Conservation (phyloP, 2,797 vertebrate genomes). For the Falco cherrug region DNA sequence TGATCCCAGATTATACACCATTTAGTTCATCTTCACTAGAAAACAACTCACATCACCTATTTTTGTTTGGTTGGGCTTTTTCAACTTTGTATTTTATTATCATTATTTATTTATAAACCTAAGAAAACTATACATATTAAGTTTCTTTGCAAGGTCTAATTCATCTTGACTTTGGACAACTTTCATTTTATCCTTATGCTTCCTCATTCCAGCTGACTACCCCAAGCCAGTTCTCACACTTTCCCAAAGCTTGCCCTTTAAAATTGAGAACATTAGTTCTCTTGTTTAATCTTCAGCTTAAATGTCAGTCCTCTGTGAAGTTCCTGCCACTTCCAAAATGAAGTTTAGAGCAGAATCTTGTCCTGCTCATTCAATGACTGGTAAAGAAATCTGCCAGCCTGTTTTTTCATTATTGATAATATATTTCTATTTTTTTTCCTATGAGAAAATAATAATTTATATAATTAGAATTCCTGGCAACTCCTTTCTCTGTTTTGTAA, state of each 20-base stretch:
- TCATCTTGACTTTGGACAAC: neutral
- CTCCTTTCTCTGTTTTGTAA: neutral
- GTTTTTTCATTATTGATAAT: neutral
- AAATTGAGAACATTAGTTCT: neutral
- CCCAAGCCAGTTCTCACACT: neutral
- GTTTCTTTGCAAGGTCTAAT: neutral
- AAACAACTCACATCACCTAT: neutral
- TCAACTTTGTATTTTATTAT: neutral
- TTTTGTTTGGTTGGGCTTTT: neutral
- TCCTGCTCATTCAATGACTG: neutral
- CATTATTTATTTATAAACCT: neutral
- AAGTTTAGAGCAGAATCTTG: neutral
- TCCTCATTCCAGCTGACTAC: neutral
- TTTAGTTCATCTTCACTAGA: neutral
- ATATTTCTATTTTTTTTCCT: neutral
- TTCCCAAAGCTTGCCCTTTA: neutral
- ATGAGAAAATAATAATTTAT: neutral
- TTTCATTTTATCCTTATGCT: neutral
- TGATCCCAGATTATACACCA: neutral
- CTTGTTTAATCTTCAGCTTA: neutral
- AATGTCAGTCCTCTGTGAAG: neutral
- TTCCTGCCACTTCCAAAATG: neutral
- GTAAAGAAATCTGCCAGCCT: neutral
- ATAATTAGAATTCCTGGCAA: neutral
- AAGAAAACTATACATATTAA: neutral